Percentiles rank a stretch among this genome's conserved stretches.
phyloP scores from a whole-genome alignment of 1,140 invertebrate genomes.

The Papilio glaucus region DNA sequence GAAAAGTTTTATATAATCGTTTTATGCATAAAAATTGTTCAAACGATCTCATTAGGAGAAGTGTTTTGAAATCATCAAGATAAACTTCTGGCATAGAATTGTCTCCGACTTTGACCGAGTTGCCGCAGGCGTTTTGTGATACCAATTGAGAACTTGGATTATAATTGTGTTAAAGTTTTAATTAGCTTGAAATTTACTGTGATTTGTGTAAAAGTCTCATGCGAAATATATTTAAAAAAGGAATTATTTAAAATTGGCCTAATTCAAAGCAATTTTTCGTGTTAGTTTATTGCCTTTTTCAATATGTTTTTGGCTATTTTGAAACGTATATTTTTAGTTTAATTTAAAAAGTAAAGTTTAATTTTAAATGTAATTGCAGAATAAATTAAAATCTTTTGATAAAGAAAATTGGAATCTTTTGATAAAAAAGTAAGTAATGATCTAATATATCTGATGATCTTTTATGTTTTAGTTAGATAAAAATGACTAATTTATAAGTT shows the following conservation, averaged over 20 bases:
- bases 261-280: not conserved
- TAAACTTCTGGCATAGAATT: constrained; percentile 7
- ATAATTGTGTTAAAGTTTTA: constrained; percentile 20
- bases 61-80: constrained; percentile 11
- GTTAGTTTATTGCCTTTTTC: too few species aligned
- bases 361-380: too few species aligned
- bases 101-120: constrained; percentile 1
- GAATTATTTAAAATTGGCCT: not conserved
- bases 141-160: constrained; percentile 9
- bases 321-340: too few species aligned
- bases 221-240: not conserved
- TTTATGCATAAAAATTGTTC: not conserved
- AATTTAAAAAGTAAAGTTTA: too few species aligned
- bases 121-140: constrained; percentile 10
- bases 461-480: too few species aligned
- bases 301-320: too few species aligned
- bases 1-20: not conserved
- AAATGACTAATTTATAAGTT: too few species aligned
- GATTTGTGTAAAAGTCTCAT: not conserved
- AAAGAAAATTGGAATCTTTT: too few species aligned
- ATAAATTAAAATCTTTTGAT: too few species aligned
- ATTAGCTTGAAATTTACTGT: constrained; percentile 6
- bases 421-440: too few species aligned
- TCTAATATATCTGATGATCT: too few species aligned
- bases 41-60: constrained; percentile 7